These are phyloP conservation scores for Euglossa dilemma DNA, from an alignment of 1,140 invertebrate species.

Conservation along the genomic window DNA sequence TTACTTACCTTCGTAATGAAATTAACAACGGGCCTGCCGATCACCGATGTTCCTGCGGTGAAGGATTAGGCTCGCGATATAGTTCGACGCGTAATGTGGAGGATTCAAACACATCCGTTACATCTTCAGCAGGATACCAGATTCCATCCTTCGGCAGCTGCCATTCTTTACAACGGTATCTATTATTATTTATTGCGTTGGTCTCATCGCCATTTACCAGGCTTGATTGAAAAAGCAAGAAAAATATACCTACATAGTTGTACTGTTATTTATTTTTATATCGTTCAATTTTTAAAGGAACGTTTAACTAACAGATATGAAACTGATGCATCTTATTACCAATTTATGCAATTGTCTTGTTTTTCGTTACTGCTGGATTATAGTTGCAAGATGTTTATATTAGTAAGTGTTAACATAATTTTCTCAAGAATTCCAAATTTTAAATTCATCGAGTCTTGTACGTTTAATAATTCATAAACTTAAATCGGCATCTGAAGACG, in stretches of 20 bases:
- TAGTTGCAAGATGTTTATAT: no score
- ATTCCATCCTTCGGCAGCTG: constrained; percentile 77
- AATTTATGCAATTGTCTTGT: not conserved
- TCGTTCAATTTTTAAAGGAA: no score
- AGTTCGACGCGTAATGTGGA: constrained; percentile 77
- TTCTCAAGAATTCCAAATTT: no score
- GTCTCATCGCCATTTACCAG: not conserved
- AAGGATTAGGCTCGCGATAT: constrained; percentile 62
- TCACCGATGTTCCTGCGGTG: constrained; percentile 52
- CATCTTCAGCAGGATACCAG: constrained; percentile 79
- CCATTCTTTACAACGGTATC: constrained; percentile 79
- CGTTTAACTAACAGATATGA: no score
- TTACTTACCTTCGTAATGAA: not conserved
- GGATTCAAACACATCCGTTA: constrained; percentile 78
- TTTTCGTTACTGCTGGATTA: not conserved
- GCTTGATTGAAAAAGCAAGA: not conserved
- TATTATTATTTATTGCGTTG: not conserved
- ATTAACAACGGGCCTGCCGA: constrained; percentile 37
- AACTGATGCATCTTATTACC: not conserved
- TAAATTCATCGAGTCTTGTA: no score
- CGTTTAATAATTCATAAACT: no score
- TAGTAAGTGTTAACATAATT: no score
- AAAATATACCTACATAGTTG: not conserved
- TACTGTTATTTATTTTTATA: no score
- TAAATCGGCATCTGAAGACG: no score